Evolutionary conservation across 2,888 invertebrate species (phyloP).

Genomic region (Aleiodes alternator): DNA sequence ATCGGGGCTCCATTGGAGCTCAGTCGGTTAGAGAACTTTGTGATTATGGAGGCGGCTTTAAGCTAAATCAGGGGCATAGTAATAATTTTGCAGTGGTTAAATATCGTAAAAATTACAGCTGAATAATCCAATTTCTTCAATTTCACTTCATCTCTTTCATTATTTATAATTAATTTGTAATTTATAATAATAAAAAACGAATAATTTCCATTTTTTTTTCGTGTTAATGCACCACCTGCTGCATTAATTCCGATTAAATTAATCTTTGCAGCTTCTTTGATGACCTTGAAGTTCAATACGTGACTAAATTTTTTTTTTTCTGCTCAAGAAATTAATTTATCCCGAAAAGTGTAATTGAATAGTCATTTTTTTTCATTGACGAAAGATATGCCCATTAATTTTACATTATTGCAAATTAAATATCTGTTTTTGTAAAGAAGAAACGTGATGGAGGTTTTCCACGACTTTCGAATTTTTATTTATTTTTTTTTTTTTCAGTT

Average conservation of each 20-base stretch:
- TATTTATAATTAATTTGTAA: background rate
- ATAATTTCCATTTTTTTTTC: background rate
- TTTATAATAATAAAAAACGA: background rate
- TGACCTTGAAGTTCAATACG: constrained; percentile 20
- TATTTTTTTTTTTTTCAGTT: too few species aligned
- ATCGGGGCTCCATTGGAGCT: constrained; percentile 10
- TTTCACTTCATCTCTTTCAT: too few species aligned
- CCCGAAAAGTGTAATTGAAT: too few species aligned
- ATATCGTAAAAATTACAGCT: constrained; percentile 65
- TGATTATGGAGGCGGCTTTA: constrained; percentile 28
- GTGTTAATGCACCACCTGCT: background rate
- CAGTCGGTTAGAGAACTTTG: constrained; percentile 33
- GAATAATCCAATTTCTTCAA: too few species aligned
- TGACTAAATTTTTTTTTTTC: background rate
- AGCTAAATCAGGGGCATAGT: constrained; percentile 54
- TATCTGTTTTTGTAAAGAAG: too few species aligned
- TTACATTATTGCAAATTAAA: too few species aligned
- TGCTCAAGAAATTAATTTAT: background rate
- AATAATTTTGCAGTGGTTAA: constrained; percentile 69
- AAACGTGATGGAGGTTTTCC: too few species aligned
- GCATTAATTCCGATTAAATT: background rate
- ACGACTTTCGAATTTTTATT: background rate
- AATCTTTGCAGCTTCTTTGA: too few species aligned
- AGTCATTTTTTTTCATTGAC: too few species aligned
- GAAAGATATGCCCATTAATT: too few species aligned